Percentiles rank a stretch among this genome's conserved stretches.
Evolutionary conservation across 2,888 invertebrate species (phyloP).

Genomic region (Drosophila pseudotakahashii): DNA sequence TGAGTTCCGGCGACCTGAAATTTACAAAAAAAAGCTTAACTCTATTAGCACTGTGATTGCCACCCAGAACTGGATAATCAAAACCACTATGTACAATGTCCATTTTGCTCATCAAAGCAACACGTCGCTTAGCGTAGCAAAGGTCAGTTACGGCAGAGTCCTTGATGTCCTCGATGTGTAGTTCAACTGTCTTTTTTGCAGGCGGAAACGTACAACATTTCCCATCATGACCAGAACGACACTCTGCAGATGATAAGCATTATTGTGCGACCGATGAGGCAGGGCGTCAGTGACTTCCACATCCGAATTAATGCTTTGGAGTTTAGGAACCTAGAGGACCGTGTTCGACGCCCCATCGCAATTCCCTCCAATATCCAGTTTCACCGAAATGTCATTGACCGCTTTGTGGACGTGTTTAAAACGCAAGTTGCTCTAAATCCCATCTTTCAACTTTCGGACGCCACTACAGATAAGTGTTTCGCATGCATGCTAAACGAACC

Average conservation of each 20-base stretch:
- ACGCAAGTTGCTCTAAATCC: slow-evolving; percentile 90
- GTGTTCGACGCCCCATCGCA: slow-evolving; percentile 88
- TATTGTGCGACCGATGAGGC: slow-evolving; percentile 88
- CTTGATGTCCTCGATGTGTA: background rate
- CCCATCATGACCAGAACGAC: slow-evolving; percentile 87
- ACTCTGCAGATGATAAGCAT: slow-evolving; percentile 94
- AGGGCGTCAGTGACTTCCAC: slow-evolving; percentile 86
- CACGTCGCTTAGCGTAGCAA: slow-evolving; percentile 90
- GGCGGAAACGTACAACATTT: slow-evolving; percentile 89
- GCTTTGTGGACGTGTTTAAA: slow-evolving; percentile 93
- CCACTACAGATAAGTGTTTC: slow-evolving; percentile 93
- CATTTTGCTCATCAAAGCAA: slow-evolving; percentile 92
- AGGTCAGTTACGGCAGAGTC: slow-evolving; percentile 79
- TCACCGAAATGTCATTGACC: slow-evolving; percentile 91
- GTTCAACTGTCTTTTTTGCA: slow-evolving; percentile 60
- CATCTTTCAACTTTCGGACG: slow-evolving; percentile 86
- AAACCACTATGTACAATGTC: slow-evolving; percentile 90
- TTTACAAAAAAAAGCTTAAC: slow-evolving; percentile 89
- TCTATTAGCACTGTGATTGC: slow-evolving; percentile 89
- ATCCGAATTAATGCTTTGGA: slow-evolving; percentile 92
- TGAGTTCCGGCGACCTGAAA: slow-evolving; percentile 86
- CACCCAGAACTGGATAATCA: slow-evolving; percentile 95
- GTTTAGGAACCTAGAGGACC: slow-evolving; percentile 90
- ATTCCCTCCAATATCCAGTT: slow-evolving; percentile 89
- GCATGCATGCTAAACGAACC: slow-evolving; percentile 93